Evolutionary conservation across 2,113 vertebrate species (phyloP), one percentile per base, ranked within the genome.

Genomic region (Eudyptes chrysolophus): DNA sequence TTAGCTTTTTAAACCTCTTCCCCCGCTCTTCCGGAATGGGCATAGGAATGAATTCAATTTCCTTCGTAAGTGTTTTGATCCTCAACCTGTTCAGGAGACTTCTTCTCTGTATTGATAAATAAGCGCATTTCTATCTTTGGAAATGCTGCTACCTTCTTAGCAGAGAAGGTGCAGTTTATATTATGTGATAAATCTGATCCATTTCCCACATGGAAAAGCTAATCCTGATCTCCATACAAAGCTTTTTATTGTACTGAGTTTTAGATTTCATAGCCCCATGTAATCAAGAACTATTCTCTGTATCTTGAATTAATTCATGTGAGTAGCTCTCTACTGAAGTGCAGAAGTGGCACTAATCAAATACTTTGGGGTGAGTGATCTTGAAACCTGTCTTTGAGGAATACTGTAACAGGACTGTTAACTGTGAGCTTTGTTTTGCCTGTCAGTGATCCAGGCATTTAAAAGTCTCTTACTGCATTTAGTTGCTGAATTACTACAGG

Each of bases 321-420:
- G 93, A 92, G 62, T 70, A 77, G 91, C 76, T 95, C 83, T 77
- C 89, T 40, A 42, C 58, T 58, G 94, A 84, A 74, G 86, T 22
- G 9, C 83, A 40, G 46, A 78, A 96, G 86, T 90, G 83, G 80
- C 91, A 90, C 62, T 92, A 84, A 90, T 90, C 62, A 81, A 70
- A 86, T 69, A 18, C 85, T 61, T 70, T 54, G 94, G 78, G 68
- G 91, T 89, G 71, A 89, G 66, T 66, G 83, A 84, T 90, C 93
- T 49, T 25, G 54, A 90, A 88, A 90, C 40, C 36, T 29, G 5
- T 61, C 90, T 92, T 86, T 62, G 86, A 94, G 88, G 62, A 80
- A 77, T 65, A 19, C 69, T 18, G 0, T 32, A 32, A 12, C 75
- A 72, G 58, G 44, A 58, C 58, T 51, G 55, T 62, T 72, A 66